Percentiles rank a stretch among this genome's conserved stretches.
phyloP scores from a whole-genome alignment of 2,113 vertebrate genomes.

The Romanogobio albipinnatus region DNA sequence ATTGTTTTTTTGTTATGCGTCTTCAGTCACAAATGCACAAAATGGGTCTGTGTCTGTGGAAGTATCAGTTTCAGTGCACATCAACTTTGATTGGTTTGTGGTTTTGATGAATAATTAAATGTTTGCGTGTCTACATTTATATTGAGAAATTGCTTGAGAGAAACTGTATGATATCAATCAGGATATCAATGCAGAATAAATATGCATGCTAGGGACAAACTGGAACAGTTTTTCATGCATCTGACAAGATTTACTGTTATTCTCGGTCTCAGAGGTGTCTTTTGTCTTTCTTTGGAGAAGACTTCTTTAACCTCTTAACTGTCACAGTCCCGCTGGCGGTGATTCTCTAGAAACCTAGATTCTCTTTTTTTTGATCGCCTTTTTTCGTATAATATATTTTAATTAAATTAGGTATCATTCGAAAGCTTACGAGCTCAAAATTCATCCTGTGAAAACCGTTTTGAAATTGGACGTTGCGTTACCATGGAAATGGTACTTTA shows the following conservation, averaged over 20 bases:
- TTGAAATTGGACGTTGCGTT: too few relatives aligned
- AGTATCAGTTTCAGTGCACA: background rate
- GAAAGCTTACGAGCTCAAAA: too few relatives aligned
- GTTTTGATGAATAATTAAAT: background rate
- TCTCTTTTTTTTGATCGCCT: too few relatives aligned
- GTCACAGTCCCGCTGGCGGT: too few relatives aligned
- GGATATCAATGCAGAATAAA: background rate
- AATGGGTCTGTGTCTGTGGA: background rate
- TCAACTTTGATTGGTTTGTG: background rate
- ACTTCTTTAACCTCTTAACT: too few relatives aligned
- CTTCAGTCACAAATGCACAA: background rate
- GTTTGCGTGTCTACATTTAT: background rate
- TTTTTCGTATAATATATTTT: too few relatives aligned
- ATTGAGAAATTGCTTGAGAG: background rate
- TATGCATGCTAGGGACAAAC: constrained; percentile 7
- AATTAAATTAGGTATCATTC: too few relatives aligned
- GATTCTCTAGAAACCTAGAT: too few relatives aligned
- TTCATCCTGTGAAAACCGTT: too few relatives aligned
- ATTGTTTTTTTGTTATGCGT: constrained; percentile 35
- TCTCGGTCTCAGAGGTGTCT: background rate
- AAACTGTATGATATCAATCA: background rate
- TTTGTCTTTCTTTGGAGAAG: constrained; percentile 26
- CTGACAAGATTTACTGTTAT: constrained; percentile 42
- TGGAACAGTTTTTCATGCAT: constrained; percentile 29
- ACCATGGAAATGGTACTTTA: too few relatives aligned